phyloP scores from a whole-genome alignment of 2,797 vertebrate species.

The Amblyraja radiata region DNA sequence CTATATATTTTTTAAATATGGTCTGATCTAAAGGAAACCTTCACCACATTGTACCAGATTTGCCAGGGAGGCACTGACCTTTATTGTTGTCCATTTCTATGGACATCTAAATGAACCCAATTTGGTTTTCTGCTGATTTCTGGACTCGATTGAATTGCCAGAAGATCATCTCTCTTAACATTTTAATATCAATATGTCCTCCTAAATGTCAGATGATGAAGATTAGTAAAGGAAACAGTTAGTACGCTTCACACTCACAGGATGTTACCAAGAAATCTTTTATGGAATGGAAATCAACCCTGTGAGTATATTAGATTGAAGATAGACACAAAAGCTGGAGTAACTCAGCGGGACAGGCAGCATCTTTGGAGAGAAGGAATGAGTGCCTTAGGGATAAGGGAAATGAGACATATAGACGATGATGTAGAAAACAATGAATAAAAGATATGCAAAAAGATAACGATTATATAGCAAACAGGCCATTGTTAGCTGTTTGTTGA shows the following conservation, averaged over 20 bases:
- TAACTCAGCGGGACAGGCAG: too few relatives aligned
- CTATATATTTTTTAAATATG: background rate
- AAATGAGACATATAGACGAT: too few relatives aligned
- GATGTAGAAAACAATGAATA: too few relatives aligned
- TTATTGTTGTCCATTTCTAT: background rate
- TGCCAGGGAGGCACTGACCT: background rate
- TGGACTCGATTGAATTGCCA: background rate
- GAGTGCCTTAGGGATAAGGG: too few relatives aligned
- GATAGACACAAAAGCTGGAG: too few relatives aligned
- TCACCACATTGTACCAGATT: background rate
- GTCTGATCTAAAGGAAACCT: background rate
- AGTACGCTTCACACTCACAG: background rate
- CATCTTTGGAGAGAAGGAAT: too few relatives aligned
- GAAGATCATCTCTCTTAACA: background rate
- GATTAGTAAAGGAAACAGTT: background rate
- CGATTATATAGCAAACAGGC: too few relatives aligned
- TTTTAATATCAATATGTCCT: background rate
- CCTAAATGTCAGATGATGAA: background rate
- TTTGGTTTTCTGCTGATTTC: background rate
- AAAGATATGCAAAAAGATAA: too few relatives aligned
- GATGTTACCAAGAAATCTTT: background rate
- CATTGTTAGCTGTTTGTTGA: too few relatives aligned
- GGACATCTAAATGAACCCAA: background rate
- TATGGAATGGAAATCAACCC: background rate
- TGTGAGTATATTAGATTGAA: background rate